Percentiles rank a stretch among this genome's conserved stretches.
These are phyloP conservation scores for Drosophila birchii DNA, from an alignment of 2,888 invertebrate genomes.

Conservation along the genomic window DNA sequence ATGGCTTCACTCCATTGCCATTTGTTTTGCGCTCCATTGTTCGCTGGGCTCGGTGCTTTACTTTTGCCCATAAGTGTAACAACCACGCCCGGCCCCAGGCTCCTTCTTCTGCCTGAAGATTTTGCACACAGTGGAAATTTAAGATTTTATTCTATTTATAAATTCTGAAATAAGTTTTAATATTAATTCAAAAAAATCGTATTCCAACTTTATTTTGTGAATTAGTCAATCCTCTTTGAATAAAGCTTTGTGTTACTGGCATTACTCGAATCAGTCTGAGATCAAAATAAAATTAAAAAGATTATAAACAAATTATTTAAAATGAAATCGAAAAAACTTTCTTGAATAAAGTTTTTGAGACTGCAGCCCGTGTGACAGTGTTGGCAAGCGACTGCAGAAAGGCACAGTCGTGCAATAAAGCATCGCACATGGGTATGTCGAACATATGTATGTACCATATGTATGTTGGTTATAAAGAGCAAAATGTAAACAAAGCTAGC, in stretches of 20 bases:
- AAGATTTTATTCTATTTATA: too few relatives aligned
- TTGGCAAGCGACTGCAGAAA: slow-evolving; percentile 52
- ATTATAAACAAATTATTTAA: too few relatives aligned
- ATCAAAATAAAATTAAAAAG: too few relatives aligned
- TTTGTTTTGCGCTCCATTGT: slow-evolving; percentile 70
- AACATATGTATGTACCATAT: slow-evolving; percentile 52
- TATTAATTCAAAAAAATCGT: too few relatives aligned
- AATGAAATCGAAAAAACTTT: too few relatives aligned
- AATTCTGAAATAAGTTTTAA: neutral
- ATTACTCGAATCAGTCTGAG: too few relatives aligned
- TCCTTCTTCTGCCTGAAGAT: slow-evolving; percentile 1
- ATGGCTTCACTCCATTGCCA: slow-evolving; percentile 72
- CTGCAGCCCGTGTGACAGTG: slow-evolving; percentile 45
- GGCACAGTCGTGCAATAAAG: slow-evolving; percentile 54
- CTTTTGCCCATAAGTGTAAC: slow-evolving; percentile 35
- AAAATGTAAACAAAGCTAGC: slow-evolving; percentile 68
- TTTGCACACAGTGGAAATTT: neutral
- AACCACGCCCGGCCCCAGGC: neutral
- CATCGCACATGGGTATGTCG: slow-evolving; percentile 59
- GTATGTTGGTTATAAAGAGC: slow-evolving; percentile 67
- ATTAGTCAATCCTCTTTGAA: too few relatives aligned
- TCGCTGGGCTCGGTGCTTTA: slow-evolving; percentile 32
- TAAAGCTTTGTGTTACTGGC: too few relatives aligned
- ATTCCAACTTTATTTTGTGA: too few relatives aligned
- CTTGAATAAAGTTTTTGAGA: neutral